Evolutionary conservation across 1,140 invertebrate species (phyloP).

Genomic region (Mylabris phalerata): DNA sequence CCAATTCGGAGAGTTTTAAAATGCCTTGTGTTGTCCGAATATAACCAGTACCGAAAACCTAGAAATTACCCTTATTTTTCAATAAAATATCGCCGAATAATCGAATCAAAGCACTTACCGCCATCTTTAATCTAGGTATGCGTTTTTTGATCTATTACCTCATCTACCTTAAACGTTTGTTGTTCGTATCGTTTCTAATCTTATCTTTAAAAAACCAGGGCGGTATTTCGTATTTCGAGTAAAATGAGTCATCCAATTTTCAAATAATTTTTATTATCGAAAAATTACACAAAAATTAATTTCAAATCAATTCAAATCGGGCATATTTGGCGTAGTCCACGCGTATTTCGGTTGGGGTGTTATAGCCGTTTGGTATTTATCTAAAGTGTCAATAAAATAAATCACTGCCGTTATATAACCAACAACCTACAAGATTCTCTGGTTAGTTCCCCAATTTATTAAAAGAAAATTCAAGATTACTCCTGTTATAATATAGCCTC

Average conservation of each 20-base stretch:
- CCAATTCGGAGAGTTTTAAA: constrained; percentile 14
- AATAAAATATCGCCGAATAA: neutral
- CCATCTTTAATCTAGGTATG: neutral
- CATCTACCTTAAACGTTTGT: neutral
- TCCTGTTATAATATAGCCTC: constrained; percentile 8
- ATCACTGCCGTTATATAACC: neutral
- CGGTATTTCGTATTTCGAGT: neutral
- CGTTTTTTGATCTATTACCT: neutral
- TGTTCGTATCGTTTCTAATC: neutral
- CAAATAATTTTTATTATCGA: no score
- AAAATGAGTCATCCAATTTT: no score
- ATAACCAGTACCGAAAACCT: constrained; percentile 10
- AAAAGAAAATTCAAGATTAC: neutral
- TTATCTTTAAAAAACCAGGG: constrained; percentile 1
- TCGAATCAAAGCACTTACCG: neutral
- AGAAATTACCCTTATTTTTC: neutral
- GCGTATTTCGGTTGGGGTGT: constrained; percentile 6
- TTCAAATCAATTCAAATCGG: neutral
- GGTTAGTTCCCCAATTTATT: neutral
- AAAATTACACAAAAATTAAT: neutral
- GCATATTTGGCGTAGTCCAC: constrained; percentile 7
- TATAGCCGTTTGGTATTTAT: constrained; percentile 4
- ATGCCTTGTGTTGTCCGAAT: constrained; percentile 12
- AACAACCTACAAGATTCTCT: neutral
- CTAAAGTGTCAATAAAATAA: constrained; percentile 8